These are phyloP conservation scores for Microtus pennsylvanicus DNA, from an alignment of 2,113 vertebrate species.

Conservation along the genomic window DNA sequence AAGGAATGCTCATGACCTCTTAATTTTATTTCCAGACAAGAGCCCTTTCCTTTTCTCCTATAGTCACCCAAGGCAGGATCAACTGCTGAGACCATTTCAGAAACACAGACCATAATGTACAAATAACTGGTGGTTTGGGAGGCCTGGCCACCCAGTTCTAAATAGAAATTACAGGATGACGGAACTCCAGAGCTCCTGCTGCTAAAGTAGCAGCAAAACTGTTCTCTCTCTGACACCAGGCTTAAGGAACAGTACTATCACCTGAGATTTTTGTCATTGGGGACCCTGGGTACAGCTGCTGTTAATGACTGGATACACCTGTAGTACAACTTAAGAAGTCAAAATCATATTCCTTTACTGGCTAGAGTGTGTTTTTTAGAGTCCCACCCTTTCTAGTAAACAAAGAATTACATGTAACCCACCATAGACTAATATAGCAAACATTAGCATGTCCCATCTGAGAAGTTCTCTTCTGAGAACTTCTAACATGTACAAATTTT, in stretches of 20 bases:
- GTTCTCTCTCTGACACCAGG: neutral
- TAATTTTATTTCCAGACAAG: neutral
- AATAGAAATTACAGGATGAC: neutral
- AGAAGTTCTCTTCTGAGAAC: neutral
- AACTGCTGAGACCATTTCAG: neutral
- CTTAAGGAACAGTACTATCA: neutral
- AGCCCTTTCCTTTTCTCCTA: neutral
- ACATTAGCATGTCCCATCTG: neutral
- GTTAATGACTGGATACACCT: neutral
- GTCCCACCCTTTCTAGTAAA: neutral
- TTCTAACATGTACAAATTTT: neutral
- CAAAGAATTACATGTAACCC: neutral
- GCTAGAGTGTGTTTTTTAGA: neutral
- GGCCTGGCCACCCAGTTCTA: neutral
- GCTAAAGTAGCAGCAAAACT: neutral
- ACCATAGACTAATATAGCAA: neutral
- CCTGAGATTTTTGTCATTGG: neutral
- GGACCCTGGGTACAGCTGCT: neutral
- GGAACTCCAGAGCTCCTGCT: neutral
- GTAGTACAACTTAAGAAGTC: neutral
- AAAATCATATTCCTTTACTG: neutral
- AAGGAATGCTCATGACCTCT: neutral
- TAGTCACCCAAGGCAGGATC: neutral
- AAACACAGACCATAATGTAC: neutral
- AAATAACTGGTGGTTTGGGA: neutral